Evolutionary conservation across 2,888 invertebrate species (phyloP).

Genomic region (Drosophila affinis): DNA sequence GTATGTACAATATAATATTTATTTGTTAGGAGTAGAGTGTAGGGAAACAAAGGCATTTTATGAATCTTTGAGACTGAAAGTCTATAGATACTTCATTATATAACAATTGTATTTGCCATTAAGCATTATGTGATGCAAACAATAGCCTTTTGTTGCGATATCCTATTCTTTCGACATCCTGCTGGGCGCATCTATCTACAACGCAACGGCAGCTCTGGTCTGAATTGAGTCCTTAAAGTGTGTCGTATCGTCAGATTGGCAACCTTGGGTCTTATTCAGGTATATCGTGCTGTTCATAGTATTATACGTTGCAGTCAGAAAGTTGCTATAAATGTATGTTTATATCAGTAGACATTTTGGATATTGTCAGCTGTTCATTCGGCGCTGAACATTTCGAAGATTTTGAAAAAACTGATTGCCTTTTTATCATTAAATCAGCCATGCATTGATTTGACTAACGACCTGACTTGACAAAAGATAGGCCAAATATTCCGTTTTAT

Average conservation of each 20-base stretch:
- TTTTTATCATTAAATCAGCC: no score
- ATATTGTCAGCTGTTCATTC: neutral
- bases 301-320: no score
- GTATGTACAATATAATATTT: conserved; percentile 1
- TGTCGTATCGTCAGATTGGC: conserved; percentile 8
- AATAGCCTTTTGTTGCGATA: conserved; percentile 36
- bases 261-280: neutral
- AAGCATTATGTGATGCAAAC: conserved; percentile 36
- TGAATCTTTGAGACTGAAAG: conserved; percentile 19
- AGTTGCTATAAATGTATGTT: no score
- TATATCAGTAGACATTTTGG: neutral
- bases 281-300: neutral
- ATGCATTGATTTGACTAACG: neutral
- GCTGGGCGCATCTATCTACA: conserved; percentile 23
- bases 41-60: conserved; percentile 3
- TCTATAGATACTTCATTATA: conserved; percentile 63
- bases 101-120: conserved; percentile 54
- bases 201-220: neutral
- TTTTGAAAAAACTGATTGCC: no score
- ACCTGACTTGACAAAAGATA: neutral
- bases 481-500: no score
- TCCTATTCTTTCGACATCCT: conserved; percentile 29
- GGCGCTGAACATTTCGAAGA: no score
- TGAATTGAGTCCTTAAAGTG: neutral
- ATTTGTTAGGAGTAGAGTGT: conserved; percentile 1